Evolutionary conservation across 2,797 vertebrate species (phyloP).

Genomic region (Myripristis jacobus): DNA sequence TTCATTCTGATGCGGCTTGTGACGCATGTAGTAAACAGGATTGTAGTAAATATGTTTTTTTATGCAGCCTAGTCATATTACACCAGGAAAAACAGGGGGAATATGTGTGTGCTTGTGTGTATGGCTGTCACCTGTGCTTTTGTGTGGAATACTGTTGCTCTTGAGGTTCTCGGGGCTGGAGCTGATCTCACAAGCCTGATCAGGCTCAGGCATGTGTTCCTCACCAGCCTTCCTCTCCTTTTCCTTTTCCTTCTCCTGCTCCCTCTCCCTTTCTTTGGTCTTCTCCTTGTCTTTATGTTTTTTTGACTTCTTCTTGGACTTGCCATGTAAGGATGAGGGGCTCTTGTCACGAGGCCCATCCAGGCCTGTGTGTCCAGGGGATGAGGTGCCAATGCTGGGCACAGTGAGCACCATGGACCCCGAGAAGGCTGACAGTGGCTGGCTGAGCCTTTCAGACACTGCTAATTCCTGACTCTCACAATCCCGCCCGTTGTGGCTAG

Average conservation of each 20-base stretch:
- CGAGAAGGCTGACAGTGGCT: conserved; percentile 65
- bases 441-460: conserved; percentile 82
- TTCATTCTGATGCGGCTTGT: conserved; percentile 12
- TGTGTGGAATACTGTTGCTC: conserved; percentile 80
- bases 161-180: conserved; percentile 75
- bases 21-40: not conserved
- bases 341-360: conserved; percentile 57
- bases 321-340: conserved; percentile 78
- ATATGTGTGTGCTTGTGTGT: not conserved
- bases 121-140: conserved; percentile 84
- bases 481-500: conserved; percentile 89
- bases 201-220: conserved; percentile 69
- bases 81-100: not conserved
- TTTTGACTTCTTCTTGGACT: conserved; percentile 94
- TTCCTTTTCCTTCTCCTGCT: conserved; percentile 59
- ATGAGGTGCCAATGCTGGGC: conserved; percentile 45
- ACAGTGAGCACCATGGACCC: conserved; percentile 30
- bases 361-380: conserved; percentile 55
- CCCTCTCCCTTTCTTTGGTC: conserved; percentile 83
- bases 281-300: conserved; percentile 95
- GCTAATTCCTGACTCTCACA: conserved; percentile 85
- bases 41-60: not conserved
- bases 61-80: not conserved
- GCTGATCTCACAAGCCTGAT: conserved; percentile 77
- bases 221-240: conserved; percentile 75